Evolutionary conservation across 2,113 vertebrate species (phyloP).

Genomic region (Mesitornis unicolor): DNA sequence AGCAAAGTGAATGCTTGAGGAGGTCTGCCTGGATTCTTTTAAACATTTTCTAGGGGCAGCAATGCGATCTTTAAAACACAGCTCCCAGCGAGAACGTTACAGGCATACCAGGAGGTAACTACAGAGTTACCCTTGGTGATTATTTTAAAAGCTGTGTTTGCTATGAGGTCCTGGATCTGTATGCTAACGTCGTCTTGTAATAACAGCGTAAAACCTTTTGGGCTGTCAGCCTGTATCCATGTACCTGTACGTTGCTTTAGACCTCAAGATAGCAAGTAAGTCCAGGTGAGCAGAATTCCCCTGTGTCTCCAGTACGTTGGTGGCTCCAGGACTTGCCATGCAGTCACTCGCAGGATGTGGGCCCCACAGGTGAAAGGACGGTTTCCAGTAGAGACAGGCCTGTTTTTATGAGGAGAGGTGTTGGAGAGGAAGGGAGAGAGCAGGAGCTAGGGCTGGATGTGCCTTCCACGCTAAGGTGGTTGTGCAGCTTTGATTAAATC

Average conservation of each 20-base stretch:
- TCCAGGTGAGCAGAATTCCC: not conserved
- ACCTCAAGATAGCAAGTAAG: not conserved
- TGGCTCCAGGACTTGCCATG: accelerated
- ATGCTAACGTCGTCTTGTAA: not conserved
- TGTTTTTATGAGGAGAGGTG: not conserved
- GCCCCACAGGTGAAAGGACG: not conserved
- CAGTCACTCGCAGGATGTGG: not conserved
- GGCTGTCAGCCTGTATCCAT: not conserved
- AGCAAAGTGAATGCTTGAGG: not conserved
- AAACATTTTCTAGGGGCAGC: not conserved
- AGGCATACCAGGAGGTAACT: not conserved
- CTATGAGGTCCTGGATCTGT: not conserved
- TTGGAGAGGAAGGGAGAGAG: not conserved
- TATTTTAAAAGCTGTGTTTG: not conserved
- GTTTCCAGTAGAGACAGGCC: not conserved
- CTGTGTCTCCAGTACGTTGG: accelerated
- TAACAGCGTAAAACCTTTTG: not conserved
- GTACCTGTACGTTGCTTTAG: not conserved
- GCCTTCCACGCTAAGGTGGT: not conserved
- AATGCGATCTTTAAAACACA: not conserved
- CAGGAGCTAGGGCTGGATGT: not conserved
- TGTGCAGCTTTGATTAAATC: not conserved
- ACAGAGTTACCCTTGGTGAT: not conserved
- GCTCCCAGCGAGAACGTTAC: accelerated
- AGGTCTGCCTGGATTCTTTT: not conserved